These are phyloP conservation scores for Lithobates pipiens DNA, from an alignment of 2,797 vertebrate species.

Conservation along the genomic window DNA sequence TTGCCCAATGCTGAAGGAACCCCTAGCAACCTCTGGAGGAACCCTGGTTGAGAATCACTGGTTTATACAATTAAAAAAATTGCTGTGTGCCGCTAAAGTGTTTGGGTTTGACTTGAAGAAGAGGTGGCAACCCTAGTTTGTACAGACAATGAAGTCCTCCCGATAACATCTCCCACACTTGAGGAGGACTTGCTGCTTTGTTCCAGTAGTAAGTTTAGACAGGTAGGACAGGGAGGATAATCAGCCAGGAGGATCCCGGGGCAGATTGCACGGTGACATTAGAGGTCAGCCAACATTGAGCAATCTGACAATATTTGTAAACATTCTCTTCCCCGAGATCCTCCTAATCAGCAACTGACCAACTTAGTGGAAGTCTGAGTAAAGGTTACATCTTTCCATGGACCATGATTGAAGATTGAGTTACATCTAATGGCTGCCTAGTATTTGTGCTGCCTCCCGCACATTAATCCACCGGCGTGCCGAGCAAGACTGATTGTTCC, in stretches of 20 bases:
- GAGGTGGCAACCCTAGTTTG: no score
- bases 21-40: no score
- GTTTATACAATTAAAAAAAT: no score
- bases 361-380: slow-evolving; percentile 73
- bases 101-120: no score
- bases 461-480: slow-evolving; percentile 85
- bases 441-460: slow-evolving; percentile 92
- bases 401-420: slow-evolving; percentile 90
- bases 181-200: no score
- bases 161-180: no score
- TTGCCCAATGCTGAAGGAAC: no score
- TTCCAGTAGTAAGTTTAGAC: no score
- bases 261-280: slow-evolving; percentile 70
- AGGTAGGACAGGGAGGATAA: background rate
- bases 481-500: slow-evolving; percentile 90
- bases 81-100: no score
- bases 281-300: slow-evolving; percentile 74
- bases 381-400: slow-evolving; percentile 72
- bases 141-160: no score
- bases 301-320: slow-evolving; percentile 89
- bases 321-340: slow-evolving; percentile 85
- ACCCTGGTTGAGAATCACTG: no score
- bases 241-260: background rate
- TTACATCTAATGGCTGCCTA: slow-evolving; percentile 90
- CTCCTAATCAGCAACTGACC: slow-evolving; percentile 82